phyloP scores from a whole-genome alignment of 1,140 invertebrate genomes.

The Brachionus koreanus region DNA sequence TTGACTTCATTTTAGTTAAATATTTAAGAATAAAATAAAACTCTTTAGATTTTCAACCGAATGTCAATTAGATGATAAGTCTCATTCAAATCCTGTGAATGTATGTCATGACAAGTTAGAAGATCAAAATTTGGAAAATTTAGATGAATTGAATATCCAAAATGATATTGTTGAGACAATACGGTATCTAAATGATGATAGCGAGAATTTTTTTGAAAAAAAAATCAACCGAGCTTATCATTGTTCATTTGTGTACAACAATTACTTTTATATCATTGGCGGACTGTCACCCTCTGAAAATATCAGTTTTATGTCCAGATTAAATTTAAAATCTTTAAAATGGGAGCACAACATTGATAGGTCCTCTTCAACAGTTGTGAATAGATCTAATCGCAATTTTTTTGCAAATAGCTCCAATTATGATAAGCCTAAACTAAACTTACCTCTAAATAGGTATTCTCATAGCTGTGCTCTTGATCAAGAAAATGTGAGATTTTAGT shows the following conservation, averaged over 20 bases:
- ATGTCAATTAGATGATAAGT: neutral
- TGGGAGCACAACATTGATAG: slow-evolving; percentile 3
- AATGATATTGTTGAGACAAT: neutral
- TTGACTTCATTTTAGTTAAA: neutral
- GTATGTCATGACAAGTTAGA: neutral
- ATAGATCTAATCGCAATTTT: slow-evolving; percentile 14
- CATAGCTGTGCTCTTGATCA: slow-evolving; percentile 8
- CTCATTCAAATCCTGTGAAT: neutral
- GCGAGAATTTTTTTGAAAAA: neutral
- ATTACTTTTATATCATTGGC: slow-evolving; percentile 9
- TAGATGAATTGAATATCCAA: neutral
- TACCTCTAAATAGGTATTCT: neutral
- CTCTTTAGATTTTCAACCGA: neutral
- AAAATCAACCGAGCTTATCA: slow-evolving; percentile 32
- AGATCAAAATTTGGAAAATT: neutral
- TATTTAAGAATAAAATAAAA: neutral
- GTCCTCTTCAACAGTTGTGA: neutral
- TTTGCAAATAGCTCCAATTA: neutral
- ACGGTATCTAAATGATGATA: neutral
- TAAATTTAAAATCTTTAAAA: neutral
- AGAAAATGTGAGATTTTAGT: neutral
- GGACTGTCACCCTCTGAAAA: neutral
- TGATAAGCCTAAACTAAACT: neutral
- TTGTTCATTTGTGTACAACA: slow-evolving; percentile 6
- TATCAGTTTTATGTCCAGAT: slow-evolving; percentile 4